Evolutionary conservation across 2,113 vertebrate species (phyloP).

Genomic region (Anhinga rufa): DNA sequence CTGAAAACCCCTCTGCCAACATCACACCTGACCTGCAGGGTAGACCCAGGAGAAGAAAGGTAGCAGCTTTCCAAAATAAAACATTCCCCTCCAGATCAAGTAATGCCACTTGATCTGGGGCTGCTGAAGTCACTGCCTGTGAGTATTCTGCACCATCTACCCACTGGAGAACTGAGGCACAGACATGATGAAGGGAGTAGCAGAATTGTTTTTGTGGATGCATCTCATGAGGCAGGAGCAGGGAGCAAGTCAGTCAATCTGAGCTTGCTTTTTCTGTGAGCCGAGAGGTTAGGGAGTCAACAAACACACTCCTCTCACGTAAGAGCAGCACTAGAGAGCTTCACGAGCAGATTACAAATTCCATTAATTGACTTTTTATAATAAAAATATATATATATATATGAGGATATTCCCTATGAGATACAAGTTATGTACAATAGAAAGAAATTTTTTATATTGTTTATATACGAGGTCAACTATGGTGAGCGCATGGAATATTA

Average conservation of each 20-base stretch:
- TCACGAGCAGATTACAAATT: neutral
- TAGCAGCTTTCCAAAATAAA: neutral
- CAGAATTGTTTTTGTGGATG: neutral
- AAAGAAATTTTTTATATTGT: neutral
- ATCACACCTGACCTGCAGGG: neutral
- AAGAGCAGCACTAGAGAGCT: neutral
- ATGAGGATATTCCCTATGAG: neutral
- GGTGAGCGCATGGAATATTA: neutral
- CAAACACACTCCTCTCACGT: neutral
- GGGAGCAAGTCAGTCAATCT: neutral
- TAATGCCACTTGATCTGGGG: neutral
- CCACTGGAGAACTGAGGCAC: neutral
- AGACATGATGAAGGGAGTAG: neutral
- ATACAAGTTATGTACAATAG: neutral
- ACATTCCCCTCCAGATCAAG: neutral
- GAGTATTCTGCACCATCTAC: neutral
- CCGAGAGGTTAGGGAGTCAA: neutral
- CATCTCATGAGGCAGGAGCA: neutral
- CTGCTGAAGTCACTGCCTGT: neutral
- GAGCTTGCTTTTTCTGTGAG: neutral
- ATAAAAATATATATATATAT: neutral
- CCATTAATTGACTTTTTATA: neutral
- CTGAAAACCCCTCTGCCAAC: neutral
- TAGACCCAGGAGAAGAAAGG: neutral
- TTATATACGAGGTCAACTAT: neutral